Base-by-base conservation (phyloP, 2,797 vertebrate species). In the Platalea minor region DNA sequence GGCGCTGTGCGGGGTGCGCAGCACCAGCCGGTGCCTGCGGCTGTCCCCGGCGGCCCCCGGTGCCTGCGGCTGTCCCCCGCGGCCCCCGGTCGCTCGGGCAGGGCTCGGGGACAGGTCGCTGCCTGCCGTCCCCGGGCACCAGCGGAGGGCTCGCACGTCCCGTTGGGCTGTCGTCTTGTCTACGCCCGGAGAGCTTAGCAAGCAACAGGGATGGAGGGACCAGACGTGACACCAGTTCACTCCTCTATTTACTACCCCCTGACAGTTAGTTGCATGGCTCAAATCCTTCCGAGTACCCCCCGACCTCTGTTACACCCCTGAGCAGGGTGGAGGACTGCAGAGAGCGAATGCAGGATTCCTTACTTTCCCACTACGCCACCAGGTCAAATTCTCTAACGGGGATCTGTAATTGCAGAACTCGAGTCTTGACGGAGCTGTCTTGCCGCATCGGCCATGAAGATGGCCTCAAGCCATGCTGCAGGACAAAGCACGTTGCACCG, bases 151-250 rank as follows among this genome's bases (percentile, higher is more conserved):
- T n/a, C 5, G n/a, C 10, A 33, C 20, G 10, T n/a, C 35, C 45
- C 2, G 13, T 8, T 17, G 5, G 39, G 18, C 51, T 5, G 24
- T 4, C 28, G 23, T 11, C 5, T 43, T 28, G 9, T 16, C 29
- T 13, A 1, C 23, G 28, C 9, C 26, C n/a, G 2, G 57, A 29
- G 23, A 9, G 33, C n/a, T 17, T 9, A 3, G 14, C 45, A 4
- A 29, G 75, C 41, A 20, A 41, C 15, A 2, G 28, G 37, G 5
- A 4, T 0, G 33, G 41, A 13, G 63, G 23, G 8, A 16, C 7
- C 57, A 3, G 73, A 6, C 33, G 2, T 6, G 5, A 0, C 33
- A 13, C 1, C 21, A 0, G 24, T 2, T 28, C 35, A 2, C 26
- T 13, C 7, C 13, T 15, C 5, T 19, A 1, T 16, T 39, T 5